Evolutionary conservation across 2,888 invertebrate genomes (phyloP).

Genomic region (Brachypalpus laphriformis): DNA sequence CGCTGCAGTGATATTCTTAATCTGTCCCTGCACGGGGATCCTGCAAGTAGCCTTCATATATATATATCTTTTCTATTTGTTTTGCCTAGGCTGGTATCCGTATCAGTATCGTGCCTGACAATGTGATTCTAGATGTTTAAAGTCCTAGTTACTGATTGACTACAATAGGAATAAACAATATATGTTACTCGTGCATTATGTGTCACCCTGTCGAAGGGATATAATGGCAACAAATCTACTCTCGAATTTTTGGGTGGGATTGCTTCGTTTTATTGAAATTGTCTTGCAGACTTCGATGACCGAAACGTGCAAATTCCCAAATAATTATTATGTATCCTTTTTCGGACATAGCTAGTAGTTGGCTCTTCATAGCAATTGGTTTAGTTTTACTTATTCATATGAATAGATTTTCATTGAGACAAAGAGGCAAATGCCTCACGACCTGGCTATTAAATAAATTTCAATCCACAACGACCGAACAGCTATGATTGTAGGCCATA

Average conservation of each 20-base stretch:
- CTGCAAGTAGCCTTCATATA: too few species aligned
- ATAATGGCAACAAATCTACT: conserved; percentile 1
- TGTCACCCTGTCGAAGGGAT: neutral
- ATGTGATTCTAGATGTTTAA: too few species aligned
- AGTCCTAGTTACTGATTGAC: too few species aligned
- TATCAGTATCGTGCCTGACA: too few species aligned
- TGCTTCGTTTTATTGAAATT: conserved; percentile 5
- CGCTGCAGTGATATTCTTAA: too few species aligned
- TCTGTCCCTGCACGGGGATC: too few species aligned
- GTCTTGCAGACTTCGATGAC: neutral
- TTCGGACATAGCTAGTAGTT: neutral
- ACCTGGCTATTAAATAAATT: neutral
- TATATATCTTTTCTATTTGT: too few species aligned
- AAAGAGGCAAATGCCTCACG: neutral
- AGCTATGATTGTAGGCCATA: neutral
- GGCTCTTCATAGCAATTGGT: neutral
- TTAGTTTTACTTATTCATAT: conserved; percentile 12
- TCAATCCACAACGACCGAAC: neutral
- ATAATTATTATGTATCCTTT: conserved; percentile 20
- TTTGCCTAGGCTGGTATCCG: too few species aligned
- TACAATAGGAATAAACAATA: too few species aligned
- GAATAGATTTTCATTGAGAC: neutral
- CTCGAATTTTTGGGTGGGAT: neutral
- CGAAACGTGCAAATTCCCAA: conserved; percentile 23
- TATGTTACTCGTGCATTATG: too few species aligned